Base-by-base conservation (phyloP, 2,797 vertebrate species). In the Nannoperca australis region DNA sequence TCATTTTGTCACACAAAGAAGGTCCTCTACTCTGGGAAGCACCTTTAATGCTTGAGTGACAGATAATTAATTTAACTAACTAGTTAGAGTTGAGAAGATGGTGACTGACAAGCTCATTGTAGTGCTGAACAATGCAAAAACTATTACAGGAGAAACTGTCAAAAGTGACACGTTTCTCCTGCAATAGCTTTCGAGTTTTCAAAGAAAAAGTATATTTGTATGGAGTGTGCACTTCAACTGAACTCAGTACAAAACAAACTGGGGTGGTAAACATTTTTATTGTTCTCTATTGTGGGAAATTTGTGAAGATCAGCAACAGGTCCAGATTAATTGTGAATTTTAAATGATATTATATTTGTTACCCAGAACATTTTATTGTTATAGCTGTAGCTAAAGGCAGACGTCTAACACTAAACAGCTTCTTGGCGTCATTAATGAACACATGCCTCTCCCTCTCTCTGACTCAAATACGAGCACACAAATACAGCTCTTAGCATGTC, bases 261-360 rank as follows among this genome's bases (percentile, higher is more conserved):
- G 24, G 15, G 64, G 68, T 40, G 62, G 60, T 81, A 86, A 88
- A 78, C 14, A 76, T 76, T 63, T 74, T 55, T 84, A 84, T 18
- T 50, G 53, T 63, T 80, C 47, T 83, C 67, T 40, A 36, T 73
- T 81, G 70, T 78, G 81, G 63, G 47, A 77, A 77, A 79, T 88
- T 14, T 72, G 64, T 15, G 24, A 40, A 53, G 36, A 45, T 76
- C 63, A 65, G 70, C 68, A 74, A 80, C 73, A 74, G 60, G 72
- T 85, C 62, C 18, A 79, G 58, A 79, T 65, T 62, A 78, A 80
- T 59, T 84, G 53, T 74, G 74, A 44, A 82, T 87, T 83, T 55
- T 45, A 70, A 77, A 51, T 34, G 68, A 78, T 66, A 64, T 69
- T 69, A 70, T 73, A 76, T 64, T 69, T 69, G 73, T 77, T 76